Percentiles rank a stretch among this genome's conserved stretches.
These are phyloP conservation scores for Drosophila sp. DNA, from an alignment of 1,140 invertebrate genomes.

Conservation along the genomic window DNA sequence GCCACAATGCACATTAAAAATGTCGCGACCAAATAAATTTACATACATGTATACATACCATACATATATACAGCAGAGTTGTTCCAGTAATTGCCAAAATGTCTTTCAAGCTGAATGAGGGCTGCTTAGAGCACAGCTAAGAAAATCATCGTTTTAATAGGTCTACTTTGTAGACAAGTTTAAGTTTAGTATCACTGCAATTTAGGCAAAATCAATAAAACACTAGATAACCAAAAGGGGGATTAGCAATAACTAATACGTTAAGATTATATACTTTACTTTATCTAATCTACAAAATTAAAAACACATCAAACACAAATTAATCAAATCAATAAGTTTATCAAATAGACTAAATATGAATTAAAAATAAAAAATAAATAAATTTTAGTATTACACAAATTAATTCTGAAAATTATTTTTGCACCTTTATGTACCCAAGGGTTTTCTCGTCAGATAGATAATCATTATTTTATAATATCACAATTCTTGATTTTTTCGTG, in stretches of 20 bases:
- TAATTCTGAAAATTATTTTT: no score
- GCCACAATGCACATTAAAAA: slow-evolving; percentile 70
- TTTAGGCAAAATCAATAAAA: no score
- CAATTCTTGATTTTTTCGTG: not conserved
- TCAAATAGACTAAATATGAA: no score
- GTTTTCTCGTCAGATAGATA: not conserved
- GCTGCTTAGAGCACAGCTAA: not conserved
- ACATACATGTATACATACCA: slow-evolving; percentile 7
- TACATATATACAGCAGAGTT: not conserved
- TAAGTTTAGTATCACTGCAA: slow-evolving; percentile 53
- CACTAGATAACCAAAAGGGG: slow-evolving; percentile 53
- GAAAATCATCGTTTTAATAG: slow-evolving; percentile 20
- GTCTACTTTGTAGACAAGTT: slow-evolving; percentile 55
- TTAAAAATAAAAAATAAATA: no score
- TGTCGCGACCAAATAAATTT: slow-evolving; percentile 19
- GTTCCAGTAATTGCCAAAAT: slow-evolving; percentile 10
- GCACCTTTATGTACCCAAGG: not conserved
- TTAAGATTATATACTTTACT: no score
- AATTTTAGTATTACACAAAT: no score
- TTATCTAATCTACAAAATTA: no score
- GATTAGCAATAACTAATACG: slow-evolving; percentile 43
- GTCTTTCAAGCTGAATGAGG: not conserved
- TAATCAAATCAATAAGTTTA: no score
- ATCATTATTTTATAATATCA: not conserved
- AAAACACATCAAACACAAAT: no score